Evolutionary conservation across 1,140 invertebrate species (phyloP).

Genomic region (Drosophila dunni): DNA sequence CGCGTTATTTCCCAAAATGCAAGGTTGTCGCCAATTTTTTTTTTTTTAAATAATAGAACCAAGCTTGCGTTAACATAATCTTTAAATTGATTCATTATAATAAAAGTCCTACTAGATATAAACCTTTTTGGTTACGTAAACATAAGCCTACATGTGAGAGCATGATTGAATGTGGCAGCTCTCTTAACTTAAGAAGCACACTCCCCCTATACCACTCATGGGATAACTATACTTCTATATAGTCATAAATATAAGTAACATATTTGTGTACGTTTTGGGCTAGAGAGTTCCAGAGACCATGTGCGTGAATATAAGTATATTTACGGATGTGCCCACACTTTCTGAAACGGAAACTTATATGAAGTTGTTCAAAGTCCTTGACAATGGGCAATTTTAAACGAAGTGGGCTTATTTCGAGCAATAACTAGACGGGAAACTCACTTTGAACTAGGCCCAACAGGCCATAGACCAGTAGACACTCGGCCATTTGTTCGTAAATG

Average conservation of each 20-base stretch:
- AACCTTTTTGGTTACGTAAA: no score
- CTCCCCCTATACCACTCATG: neutral
- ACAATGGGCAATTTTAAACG: slow-evolving; percentile 57
- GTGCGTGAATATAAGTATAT: slow-evolving; percentile 9
- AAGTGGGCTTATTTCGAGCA: slow-evolving; percentile 51
- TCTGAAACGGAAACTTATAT: slow-evolving; percentile 42
- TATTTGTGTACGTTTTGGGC: slow-evolving; percentile 8
- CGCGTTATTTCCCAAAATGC: no score
- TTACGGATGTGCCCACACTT: slow-evolving; percentile 15
- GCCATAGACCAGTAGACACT: slow-evolving; percentile 10
- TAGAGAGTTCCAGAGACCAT: neutral
- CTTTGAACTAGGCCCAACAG: neutral
- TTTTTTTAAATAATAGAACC: no score
- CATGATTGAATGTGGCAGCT: neutral
- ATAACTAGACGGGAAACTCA: slow-evolving; percentile 23
- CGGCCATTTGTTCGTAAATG: slow-evolving; percentile 58
- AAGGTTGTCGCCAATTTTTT: no score
- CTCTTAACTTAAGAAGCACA: neutral
- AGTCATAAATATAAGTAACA: neutral
- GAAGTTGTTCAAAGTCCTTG: slow-evolving; percentile 64
- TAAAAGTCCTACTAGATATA: no score
- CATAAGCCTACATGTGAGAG: neutral
- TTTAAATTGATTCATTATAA: no score
- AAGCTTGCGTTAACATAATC: no score
- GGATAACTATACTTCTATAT: neutral